These are phyloP conservation scores for Okamejei kenojei DNA, from an alignment of 2,797 vertebrate genomes.

Conservation along the genomic window DNA sequence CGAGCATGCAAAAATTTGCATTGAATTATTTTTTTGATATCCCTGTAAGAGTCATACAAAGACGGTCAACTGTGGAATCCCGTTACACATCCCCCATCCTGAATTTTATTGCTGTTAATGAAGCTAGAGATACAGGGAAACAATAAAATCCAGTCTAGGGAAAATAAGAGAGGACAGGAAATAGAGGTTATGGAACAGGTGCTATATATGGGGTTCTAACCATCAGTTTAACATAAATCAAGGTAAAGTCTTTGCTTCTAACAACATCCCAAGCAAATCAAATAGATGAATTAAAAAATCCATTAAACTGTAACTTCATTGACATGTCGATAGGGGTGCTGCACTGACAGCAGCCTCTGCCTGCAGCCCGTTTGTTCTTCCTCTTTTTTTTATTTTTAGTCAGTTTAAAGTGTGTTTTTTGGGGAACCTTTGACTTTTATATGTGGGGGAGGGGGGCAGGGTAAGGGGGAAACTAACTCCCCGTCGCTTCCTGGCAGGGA, in stretches of 20 bases:
- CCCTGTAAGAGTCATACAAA: background rate
- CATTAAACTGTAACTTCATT: background rate
- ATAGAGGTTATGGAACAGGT: background rate
- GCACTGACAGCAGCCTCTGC: no score
- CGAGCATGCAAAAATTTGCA: background rate
- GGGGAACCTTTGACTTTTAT: no score
- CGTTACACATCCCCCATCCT: constrained; percentile 22
- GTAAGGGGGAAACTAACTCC: no score
- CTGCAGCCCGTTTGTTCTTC: no score
- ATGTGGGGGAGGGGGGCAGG: no score
- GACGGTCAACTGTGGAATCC: background rate
- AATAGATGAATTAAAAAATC: background rate
- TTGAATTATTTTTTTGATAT: background rate
- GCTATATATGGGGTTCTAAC: background rate
- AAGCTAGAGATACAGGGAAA: background rate
- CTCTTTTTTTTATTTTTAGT: no score
- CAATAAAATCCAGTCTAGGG: constrained; percentile 2
- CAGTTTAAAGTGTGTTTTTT: no score
- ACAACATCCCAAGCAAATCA: constrained; percentile 3
- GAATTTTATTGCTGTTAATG: constrained; percentile 1
- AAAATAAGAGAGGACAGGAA: constrained; percentile 18
- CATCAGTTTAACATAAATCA: constrained; percentile 11
- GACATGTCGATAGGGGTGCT: no score
- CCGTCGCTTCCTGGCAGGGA: no score
- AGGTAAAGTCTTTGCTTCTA: background rate